phyloP scores from a whole-genome alignment of 2,113 vertebrate species.

The Tor tambroides region DNA sequence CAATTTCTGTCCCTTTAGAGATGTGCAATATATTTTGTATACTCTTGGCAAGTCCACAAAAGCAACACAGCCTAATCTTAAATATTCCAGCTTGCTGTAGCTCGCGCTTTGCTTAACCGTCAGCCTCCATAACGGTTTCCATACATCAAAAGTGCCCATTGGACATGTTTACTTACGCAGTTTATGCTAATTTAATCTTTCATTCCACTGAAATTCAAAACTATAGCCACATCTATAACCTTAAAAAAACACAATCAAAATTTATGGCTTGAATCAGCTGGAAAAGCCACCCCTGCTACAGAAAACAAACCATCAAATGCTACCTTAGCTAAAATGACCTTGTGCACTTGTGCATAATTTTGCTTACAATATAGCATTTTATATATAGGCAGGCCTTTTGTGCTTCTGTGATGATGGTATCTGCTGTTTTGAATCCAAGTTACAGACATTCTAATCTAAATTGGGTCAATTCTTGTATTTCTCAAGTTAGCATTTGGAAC shows the following conservation, averaged over 20 bases:
- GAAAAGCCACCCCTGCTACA: not conserved
- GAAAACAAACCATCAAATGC: not conserved
- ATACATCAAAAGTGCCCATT: constrained; percentile 68
- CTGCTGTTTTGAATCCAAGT: constrained; percentile 1
- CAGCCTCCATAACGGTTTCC: constrained; percentile 65
- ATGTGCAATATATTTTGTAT: constrained; percentile 29
- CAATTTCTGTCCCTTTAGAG: constrained; percentile 25
- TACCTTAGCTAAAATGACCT: not conserved
- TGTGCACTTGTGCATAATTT: constrained; percentile 9
- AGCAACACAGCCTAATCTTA: constrained; percentile 38
- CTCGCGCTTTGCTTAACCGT: constrained; percentile 30
- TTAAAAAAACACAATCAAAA: constrained; percentile 42
- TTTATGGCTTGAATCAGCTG: constrained; percentile 38
- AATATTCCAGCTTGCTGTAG: not conserved
- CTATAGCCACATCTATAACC: constrained; percentile 55
- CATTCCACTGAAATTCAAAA: constrained; percentile 62
- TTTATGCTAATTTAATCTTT: constrained; percentile 75
- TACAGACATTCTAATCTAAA: not conserved
- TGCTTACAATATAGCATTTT: not conserved
- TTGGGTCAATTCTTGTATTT: constrained; percentile 7
- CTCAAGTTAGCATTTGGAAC: constrained; percentile 9
- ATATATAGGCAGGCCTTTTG: not conserved
- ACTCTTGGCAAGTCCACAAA: constrained; percentile 35
- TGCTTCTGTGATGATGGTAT: not conserved
- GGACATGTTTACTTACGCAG: constrained; percentile 66